Percentiles rank a stretch among this genome's conserved stretches.
phyloP scores from a whole-genome alignment of 2,797 vertebrate genomes.

The Myotis vivesi region DNA sequence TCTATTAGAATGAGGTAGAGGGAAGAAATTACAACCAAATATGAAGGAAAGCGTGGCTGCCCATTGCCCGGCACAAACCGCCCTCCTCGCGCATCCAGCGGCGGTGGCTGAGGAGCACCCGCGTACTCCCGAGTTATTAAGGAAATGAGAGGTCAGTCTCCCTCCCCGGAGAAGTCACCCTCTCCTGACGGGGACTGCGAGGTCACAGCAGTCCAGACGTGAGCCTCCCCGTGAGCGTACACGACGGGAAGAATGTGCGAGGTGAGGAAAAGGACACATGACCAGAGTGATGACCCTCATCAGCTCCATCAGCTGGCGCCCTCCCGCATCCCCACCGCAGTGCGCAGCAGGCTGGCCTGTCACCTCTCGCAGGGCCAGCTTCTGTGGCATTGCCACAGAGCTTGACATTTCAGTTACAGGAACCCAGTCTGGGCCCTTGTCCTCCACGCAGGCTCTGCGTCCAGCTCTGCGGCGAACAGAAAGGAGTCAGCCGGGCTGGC shows the following conservation, averaged over 20 bases:
- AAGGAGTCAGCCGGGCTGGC: conserved; percentile 30
- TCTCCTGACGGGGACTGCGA: conserved; percentile 42
- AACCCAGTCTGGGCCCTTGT: conserved; percentile 28
- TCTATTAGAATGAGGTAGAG: too few relatives aligned
- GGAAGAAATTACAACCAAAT: too few relatives aligned
- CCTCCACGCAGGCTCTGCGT: conserved; percentile 61
- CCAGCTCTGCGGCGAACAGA: conserved; percentile 55
- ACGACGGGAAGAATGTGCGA: conserved; percentile 66
- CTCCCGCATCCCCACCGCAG: conserved; percentile 67
- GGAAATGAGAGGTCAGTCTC: conserved; percentile 76
- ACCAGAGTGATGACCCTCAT: not conserved
- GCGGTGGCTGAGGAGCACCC: conserved; percentile 64
- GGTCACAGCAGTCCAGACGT: too few relatives aligned
- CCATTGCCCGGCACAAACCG: too few relatives aligned
- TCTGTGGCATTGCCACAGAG: conserved; percentile 69
- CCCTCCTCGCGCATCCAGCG: not conserved
- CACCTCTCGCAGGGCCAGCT: conserved; percentile 67
- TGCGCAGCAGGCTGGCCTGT: conserved; percentile 59
- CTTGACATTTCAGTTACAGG: conserved; percentile 72
- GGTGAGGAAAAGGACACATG: conserved; percentile 77
- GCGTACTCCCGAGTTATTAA: conserved; percentile 74
- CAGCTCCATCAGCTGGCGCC: conserved; percentile 69
- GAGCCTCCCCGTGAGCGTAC: conserved; percentile 40
- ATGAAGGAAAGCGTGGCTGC: too few relatives aligned
- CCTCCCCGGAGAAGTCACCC: conserved; percentile 60